Conservation (phyloP, 2,888 invertebrate species). For the Standfussiana lucernea region DNA sequence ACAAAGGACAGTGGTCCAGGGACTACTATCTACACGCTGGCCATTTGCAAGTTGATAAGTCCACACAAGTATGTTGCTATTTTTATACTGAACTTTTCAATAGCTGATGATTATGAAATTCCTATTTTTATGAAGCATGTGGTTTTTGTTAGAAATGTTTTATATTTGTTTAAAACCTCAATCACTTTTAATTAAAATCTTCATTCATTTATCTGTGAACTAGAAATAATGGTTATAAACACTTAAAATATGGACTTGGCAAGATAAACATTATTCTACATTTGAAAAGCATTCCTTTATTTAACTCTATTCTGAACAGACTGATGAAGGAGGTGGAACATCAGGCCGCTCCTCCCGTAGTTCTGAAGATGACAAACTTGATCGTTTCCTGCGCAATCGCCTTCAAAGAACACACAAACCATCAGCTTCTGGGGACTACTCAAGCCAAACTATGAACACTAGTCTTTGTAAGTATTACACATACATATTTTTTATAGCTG, state of each 20-base stretch:
- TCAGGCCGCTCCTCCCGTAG: slow-evolving; percentile 88
- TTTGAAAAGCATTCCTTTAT: slow-evolving; percentile 25
- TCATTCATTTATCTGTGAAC: neutral
- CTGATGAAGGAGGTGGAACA: slow-evolving; percentile 91
- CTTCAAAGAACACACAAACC: slow-evolving; percentile 86
- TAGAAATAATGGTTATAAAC: neutral
- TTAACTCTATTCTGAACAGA: slow-evolving; percentile 84
- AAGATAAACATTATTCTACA: neutral
- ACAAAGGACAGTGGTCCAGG: slow-evolving; percentile 94
- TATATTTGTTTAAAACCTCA: neutral
- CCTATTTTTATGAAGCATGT: slow-evolving; percentile 6
- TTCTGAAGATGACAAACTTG: slow-evolving; percentile 91
- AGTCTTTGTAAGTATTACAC: slow-evolving; percentile 83
- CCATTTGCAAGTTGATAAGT: slow-evolving; percentile 93
- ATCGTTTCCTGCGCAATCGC: slow-evolving; percentile 88
- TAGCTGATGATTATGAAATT: neutral
- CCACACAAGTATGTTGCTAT: slow-evolving; percentile 92
- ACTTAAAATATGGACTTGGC: neutral
- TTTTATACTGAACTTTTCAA: slow-evolving; percentile 17
- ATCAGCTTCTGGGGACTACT: slow-evolving; percentile 84
- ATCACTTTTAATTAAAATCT: neutral
- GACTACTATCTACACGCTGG: slow-evolving; percentile 93
- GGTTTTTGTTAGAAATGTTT: neutral
- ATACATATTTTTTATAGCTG: neutral
- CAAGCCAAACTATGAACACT: slow-evolving; percentile 86